phyloP scores from a whole-genome alignment of 2,797 vertebrate species.

The Capromys pilorides region DNA sequence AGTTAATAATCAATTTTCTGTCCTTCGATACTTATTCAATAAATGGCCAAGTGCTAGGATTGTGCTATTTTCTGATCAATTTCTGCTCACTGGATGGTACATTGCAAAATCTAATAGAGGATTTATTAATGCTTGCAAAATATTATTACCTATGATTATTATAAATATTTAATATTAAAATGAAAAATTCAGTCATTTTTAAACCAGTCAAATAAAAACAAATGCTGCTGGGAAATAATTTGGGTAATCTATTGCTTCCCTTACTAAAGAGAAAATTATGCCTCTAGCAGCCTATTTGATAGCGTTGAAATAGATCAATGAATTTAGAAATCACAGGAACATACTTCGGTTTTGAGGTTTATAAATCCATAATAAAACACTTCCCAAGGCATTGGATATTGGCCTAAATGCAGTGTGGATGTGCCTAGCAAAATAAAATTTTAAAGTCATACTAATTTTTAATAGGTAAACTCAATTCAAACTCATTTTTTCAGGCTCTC shows the following conservation, averaged over 20 bases:
- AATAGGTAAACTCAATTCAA: background rate
- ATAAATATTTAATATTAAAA: background rate
- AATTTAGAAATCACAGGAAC: constrained; percentile 33
- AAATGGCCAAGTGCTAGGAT: background rate
- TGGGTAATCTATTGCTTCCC: background rate
- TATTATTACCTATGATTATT: background rate
- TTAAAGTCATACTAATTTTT: background rate
- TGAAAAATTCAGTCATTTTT: background rate
- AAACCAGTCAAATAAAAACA: background rate
- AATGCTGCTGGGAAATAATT: constrained; percentile 21
- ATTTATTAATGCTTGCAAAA: background rate
- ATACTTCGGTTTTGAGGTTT: background rate
- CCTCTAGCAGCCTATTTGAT: background rate
- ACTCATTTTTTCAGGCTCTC: background rate
- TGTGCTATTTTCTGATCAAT: background rate
- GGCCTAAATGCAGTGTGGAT: background rate
- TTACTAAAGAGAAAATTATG: background rate
- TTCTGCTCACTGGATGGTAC: background rate
- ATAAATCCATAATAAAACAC: background rate
- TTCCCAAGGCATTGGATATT: background rate
- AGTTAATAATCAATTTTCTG: background rate
- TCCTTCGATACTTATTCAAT: background rate
- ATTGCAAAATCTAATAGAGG: background rate
- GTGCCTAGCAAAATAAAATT: background rate
- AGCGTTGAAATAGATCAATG: constrained; percentile 13